Conservation (phyloP, 2,888 invertebrate species). For the Perizoma flavofasciatum region DNA sequence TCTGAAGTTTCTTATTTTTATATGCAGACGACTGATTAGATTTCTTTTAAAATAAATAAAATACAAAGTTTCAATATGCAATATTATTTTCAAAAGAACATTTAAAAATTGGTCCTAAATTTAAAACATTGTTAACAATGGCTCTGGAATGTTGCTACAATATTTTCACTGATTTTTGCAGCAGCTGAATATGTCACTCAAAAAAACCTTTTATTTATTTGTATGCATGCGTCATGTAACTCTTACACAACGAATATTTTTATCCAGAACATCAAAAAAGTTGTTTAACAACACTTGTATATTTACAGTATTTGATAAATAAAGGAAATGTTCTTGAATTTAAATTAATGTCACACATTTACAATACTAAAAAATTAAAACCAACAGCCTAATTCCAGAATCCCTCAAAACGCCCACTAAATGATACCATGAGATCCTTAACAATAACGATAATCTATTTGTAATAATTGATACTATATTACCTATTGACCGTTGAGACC, state of each 20-base stretch:
- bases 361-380: constrained; percentile 57
- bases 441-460: constrained; percentile 80
- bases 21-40: constrained; percentile 40
- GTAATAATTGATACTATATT: constrained; percentile 80
- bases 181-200: constrained; percentile 59
- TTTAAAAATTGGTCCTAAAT: constrained; percentile 84
- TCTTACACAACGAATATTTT: constrained; percentile 40
- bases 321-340: constrained; percentile 34
- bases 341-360: constrained; percentile 46
- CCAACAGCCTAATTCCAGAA: constrained; percentile 74
- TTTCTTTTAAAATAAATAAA: constrained; percentile 46
- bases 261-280: constrained; percentile 48
- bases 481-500: constrained; percentile 81
- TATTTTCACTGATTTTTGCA: constrained; percentile 67
- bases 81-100: constrained; percentile 84
- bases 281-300: constrained; percentile 57
- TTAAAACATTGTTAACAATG: constrained; percentile 84
- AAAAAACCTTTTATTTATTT: constrained; percentile 20
- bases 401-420: constrained; percentile 70
- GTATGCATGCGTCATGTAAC: constrained; percentile 31
- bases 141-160: constrained; percentile 81
- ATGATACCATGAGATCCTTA: constrained; percentile 82
- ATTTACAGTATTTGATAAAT: constrained; percentile 36
- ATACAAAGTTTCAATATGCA: constrained; percentile 74
- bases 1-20: constrained; percentile 19